phyloP scores from a whole-genome alignment of 2,797 vertebrate species.

The Eremophila alpestris region DNA sequence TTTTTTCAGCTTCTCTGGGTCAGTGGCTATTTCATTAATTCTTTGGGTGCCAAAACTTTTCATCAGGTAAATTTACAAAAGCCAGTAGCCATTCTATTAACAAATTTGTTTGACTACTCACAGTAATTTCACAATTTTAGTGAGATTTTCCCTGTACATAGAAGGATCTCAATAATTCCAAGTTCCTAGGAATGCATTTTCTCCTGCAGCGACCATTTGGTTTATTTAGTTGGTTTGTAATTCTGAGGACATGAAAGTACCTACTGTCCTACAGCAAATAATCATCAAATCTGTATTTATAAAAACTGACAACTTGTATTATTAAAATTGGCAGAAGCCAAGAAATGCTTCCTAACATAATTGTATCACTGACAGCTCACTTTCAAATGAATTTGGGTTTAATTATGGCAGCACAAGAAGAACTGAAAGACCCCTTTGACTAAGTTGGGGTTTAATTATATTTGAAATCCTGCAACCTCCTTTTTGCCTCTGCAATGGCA shows the following conservation, averaged over 20 bases:
- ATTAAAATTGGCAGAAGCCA: constrained; percentile 38
- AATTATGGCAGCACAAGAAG: constrained; percentile 41
- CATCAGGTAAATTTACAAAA: not conserved
- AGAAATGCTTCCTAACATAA: constrained; percentile 18
- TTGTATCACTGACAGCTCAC: constrained; percentile 47
- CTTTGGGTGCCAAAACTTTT: not conserved
- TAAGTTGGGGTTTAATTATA: constrained; percentile 46
- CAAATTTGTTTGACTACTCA: not conserved
- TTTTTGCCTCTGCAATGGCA: not conserved
- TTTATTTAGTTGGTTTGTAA: constrained; percentile 31
- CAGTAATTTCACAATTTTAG: not conserved
- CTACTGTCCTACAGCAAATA: constrained; percentile 39
- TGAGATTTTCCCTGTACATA: not conserved
- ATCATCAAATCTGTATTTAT: constrained; percentile 29
- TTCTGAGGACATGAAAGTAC: constrained; percentile 14
- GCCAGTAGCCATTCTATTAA: not conserved
- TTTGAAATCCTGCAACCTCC: constrained; percentile 23
- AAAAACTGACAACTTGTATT: constrained; percentile 26
- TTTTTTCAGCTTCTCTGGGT: not conserved
- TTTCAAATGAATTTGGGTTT: constrained; percentile 56
- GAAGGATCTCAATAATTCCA: not conserved
- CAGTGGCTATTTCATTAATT: not conserved
- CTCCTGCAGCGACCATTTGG: not conserved
- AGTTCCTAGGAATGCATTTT: not conserved
- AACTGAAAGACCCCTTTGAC: constrained; percentile 45